Evolutionary conservation across 2,888 invertebrate species (phyloP), one percentile per base, ranked within the genome.

Genomic region (Corythucha ciliata): DNA sequence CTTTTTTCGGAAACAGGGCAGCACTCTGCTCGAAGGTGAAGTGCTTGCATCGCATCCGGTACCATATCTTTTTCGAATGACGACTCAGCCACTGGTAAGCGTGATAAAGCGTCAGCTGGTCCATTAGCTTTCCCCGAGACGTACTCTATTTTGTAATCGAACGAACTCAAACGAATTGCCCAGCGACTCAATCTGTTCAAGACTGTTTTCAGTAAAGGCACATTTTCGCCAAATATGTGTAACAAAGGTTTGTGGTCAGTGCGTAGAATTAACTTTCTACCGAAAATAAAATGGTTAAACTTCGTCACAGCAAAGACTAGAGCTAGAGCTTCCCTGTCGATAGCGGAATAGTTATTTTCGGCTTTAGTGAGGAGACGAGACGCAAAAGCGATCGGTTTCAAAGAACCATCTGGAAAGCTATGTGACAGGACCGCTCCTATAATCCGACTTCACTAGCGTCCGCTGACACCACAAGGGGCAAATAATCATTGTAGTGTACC

Each of bases 201-300:
- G n/a, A n/a, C n/a, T n/a, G n/a, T n/a, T n/a, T n/a, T n/a, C n/a
- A n/a, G n/a, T n/a, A n/a, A n/a, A n/a, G n/a, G n/a, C n/a, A n/a
- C n/a, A n/a, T n/a, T n/a, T 39, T 39, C 39, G n/a, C 39, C 39
- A 39, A 39, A 39, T 8, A 39, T 20, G 22, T 39, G 22, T 4
- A 8, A 4, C 12, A 39, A 39, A 4, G 39, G 39, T 39, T 5
- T 39, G 21, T 39, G 39, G 12, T 39, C 39, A 7, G 39, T 21
- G 18, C 22, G 18, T 22, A 39, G 12, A 12, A 39, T 21, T 7
- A 39, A 16, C 5, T 5, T 8, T 16, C 21, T 5, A 8, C 39
- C 39, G n/a, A 39, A 6, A 20, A 39, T 20, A 18, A 21, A 39
- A 7, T n/a, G 22, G 5, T 21, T 18, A 12, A 39, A 39, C 12